Percentiles rank a stretch among this genome's conserved stretches.
These are phyloP conservation scores for Caenorhabditis sp. DNA, from an alignment of 2,888 invertebrate genomes.

Conservation along the genomic window DNA sequence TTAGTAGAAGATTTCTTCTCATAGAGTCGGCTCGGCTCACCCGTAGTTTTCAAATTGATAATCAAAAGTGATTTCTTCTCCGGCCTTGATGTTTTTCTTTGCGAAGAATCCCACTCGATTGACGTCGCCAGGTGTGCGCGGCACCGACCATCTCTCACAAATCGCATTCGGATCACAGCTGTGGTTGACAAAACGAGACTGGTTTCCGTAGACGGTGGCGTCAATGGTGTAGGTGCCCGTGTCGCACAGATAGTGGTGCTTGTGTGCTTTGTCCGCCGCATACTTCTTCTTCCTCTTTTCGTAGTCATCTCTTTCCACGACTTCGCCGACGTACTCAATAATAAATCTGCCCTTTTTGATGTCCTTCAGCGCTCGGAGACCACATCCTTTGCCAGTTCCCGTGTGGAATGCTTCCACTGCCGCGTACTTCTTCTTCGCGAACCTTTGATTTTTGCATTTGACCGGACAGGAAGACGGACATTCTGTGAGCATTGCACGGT, in stretches of 20 bases:
- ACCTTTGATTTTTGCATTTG: slow-evolving; percentile 60
- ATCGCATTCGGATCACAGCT: slow-evolving; percentile 98
- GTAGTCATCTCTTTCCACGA: slow-evolving; percentile 80
- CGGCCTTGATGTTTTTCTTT: slow-evolving; percentile 86
- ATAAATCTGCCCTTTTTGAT: slow-evolving; percentile 91
- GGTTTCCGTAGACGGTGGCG: slow-evolving; percentile 94
- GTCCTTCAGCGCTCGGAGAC: slow-evolving; percentile 87
- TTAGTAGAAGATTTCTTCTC: background rate
- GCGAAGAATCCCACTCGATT: slow-evolving; percentile 92
- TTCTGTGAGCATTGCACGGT: slow-evolving; percentile 69
- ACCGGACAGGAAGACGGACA: slow-evolving; percentile 89
- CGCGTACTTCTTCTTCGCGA: slow-evolving; percentile 84
- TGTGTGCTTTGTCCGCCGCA: slow-evolving; percentile 84
- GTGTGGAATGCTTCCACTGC: slow-evolving; percentile 87
- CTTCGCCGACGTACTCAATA: slow-evolving; percentile 98
- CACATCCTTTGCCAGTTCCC: slow-evolving; percentile 91
- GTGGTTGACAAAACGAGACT: slow-evolving; percentile 97
- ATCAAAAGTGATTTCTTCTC: slow-evolving; percentile 98
- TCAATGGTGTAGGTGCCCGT: slow-evolving; percentile 94
- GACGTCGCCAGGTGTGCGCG: slow-evolving; percentile 58
- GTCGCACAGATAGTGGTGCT: slow-evolving; percentile 97
- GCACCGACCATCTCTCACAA: slow-evolving; percentile 86
- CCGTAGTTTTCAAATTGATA: slow-evolving; percentile 98
- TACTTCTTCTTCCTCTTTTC: slow-evolving; percentile 56
- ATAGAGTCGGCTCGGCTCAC: slow-evolving; percentile 81